Evolutionary conservation across 1,140 invertebrate genomes (phyloP).

Genomic region (Euschistus heros): DNA sequence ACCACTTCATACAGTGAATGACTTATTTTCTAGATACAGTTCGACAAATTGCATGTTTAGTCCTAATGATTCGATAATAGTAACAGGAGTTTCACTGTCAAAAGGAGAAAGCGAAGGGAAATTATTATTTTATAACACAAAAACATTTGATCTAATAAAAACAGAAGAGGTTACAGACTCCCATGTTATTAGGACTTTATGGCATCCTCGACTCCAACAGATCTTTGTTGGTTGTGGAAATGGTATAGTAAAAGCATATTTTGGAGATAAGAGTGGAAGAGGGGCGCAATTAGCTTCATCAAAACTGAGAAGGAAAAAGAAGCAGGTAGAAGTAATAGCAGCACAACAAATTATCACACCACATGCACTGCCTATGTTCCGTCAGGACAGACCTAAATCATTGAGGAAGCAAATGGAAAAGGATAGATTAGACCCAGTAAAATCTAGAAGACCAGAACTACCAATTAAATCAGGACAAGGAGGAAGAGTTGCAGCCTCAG

Average conservation of each 20-base stretch:
- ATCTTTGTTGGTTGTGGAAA: slow-evolving; percentile 88
- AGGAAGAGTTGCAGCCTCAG: slow-evolving; percentile 87
- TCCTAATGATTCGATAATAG: slow-evolving; percentile 80
- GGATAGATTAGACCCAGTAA: slow-evolving; percentile 80
- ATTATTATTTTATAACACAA: slow-evolving; percentile 70
- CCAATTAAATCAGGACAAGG: slow-evolving; percentile 88
- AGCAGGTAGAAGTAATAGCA: slow-evolving; percentile 74
- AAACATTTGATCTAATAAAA: slow-evolving; percentile 62
- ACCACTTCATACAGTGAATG: slow-evolving; percentile 53
- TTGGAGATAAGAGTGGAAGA: slow-evolving; percentile 75
- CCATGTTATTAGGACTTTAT: slow-evolving; percentile 77
- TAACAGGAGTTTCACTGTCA: slow-evolving; percentile 76
- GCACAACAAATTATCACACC: slow-evolving; percentile 94
- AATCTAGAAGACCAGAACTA: slow-evolving; percentile 85
- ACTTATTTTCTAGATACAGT: slow-evolving; percentile 59
- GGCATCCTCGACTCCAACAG: slow-evolving; percentile 97
- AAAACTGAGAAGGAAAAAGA: slow-evolving; percentile 66
- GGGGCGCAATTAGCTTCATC: slow-evolving; percentile 85
- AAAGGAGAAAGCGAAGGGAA: slow-evolving; percentile 60
- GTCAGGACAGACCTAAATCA: slow-evolving; percentile 82
- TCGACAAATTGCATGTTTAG: slow-evolving; percentile 60
- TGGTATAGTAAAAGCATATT: slow-evolving; percentile 81
- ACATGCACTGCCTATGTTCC: slow-evolving; percentile 89
- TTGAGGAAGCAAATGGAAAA: slow-evolving; percentile 87
- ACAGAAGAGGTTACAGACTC: slow-evolving; percentile 65